These are phyloP conservation scores for Oxytorus armatus DNA, from an alignment of 2,888 invertebrate species.

Conservation along the genomic window DNA sequence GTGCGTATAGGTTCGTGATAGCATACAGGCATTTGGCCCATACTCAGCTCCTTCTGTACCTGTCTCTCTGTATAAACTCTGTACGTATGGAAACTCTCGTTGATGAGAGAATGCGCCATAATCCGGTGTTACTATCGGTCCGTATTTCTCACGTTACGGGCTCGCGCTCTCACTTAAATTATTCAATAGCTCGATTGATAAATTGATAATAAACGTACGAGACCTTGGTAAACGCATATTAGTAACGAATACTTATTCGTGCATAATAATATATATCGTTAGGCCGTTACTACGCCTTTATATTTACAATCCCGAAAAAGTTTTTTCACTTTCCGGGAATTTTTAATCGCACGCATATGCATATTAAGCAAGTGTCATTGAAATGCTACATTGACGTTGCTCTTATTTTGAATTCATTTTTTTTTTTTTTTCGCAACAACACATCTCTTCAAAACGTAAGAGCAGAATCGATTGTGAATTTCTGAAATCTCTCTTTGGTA, in stretches of 20 bases:
- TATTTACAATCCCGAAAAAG: conserved; percentile 69
- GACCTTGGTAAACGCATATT: conserved; percentile 37
- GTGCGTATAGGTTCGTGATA: too few relatives aligned
- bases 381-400: too few relatives aligned
- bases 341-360: background rate
- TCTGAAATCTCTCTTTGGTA: too few relatives aligned
- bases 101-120: background rate
- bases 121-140: background rate
- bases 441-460: too few relatives aligned
- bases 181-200: conserved; percentile 45
- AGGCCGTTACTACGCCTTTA: background rate
- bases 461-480: too few relatives aligned
- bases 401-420: too few relatives aligned
- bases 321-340: conserved; percentile 49
- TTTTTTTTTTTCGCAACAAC: too few relatives aligned
- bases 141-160: conserved; percentile 34
- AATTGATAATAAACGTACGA: conserved; percentile 49
- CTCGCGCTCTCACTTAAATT: conserved; percentile 27
- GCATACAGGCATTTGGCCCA: too few relatives aligned
- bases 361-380: background rate
- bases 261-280: background rate
- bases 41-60: too few relatives aligned
- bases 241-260: background rate
- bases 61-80: too few relatives aligned
- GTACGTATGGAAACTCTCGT: background rate